Base-by-base conservation (phyloP, 1,140 invertebrate genomes). In the Drosophila takahashii region DNA sequence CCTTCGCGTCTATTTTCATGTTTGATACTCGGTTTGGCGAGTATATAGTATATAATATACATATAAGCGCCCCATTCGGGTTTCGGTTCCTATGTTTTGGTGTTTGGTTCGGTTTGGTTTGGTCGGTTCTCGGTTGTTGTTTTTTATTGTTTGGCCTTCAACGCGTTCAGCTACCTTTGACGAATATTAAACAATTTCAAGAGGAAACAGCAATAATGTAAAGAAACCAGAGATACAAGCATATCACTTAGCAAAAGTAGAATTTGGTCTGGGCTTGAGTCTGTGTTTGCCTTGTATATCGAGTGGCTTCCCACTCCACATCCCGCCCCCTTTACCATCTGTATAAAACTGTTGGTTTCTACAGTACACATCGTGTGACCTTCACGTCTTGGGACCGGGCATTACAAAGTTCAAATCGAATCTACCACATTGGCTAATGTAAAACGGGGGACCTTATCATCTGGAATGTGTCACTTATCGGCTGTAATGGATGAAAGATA, bases 171-270 rank as follows among this genome's bases (percentile, higher is more conserved):
- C 77, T 80, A 89, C 84, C 84, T 89, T 89, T 89, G 76, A 89
- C 76, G 83, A 87, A 87, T 87, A 89, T 87, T 89, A 87, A 87
- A 83, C 84, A 89, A 87, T 89, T 89, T 89, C 67, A 86, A 76
- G 70, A 73, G 67, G 56, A 77, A 60, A 86, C 81, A 81, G 74
- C 61, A 87, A 87, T 78, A 86, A 53, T 86, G 83, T 86, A 87
- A 89, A 81, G 66, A 87, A 86, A 70, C 81, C 59, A 77, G 78
- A 81, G 73, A 87, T 79, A 79, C 83, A 79, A 72, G 65, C 79
- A 83, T 74, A 79, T 83, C 75, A 87, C 79, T 87, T 87, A 86
- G 75, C 71, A 65, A 41, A 83, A 81, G 70, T 87, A 83, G 76
- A 79, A 81, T 77, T 69, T 56, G 13, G 32, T 37, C 32, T 56